Percentiles rank a stretch among this genome's conserved stretches.
These are phyloP conservation scores for Bursaphelenchus okinawaensis DNA, from an alignment of 2,888 invertebrate genomes.

Conservation along the genomic window DNA sequence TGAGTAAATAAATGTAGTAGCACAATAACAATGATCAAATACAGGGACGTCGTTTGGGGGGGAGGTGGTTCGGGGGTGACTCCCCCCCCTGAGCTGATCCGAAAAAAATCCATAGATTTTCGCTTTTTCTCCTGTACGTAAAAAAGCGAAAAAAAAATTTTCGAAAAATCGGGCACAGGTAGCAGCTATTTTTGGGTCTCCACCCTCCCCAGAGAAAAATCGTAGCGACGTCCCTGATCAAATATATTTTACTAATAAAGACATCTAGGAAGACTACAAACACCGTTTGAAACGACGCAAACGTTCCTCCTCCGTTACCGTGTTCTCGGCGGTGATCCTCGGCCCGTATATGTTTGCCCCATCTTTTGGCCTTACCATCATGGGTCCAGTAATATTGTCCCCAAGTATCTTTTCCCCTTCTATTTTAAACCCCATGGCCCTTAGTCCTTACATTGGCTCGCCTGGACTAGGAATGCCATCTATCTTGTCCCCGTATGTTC, in stretches of 20 bases:
- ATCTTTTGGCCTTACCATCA: slow-evolving; percentile 34
- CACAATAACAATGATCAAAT: too few species aligned
- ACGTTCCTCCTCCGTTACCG: neutral
- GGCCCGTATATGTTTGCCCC: slow-evolving; percentile 50
- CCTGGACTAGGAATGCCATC: slow-evolving; percentile 34
- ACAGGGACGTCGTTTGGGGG: too few species aligned
- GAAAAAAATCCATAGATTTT: too few species aligned
- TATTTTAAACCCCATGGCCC: slow-evolving; percentile 42
- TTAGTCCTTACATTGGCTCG: slow-evolving; percentile 31
- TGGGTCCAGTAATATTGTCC: slow-evolving; percentile 44
- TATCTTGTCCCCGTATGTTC: slow-evolving; percentile 23
- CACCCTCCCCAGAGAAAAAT: too few species aligned
- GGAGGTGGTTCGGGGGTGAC: too few species aligned
- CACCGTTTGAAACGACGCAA: neutral
- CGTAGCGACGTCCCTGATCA: too few species aligned
- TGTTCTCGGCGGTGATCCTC: slow-evolving; percentile 36
- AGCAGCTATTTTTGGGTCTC: too few species aligned
- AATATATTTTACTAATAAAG: neutral
- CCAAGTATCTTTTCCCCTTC: slow-evolving; percentile 51
- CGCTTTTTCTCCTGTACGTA: too few species aligned
- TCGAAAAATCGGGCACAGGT: too few species aligned
- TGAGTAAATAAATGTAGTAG: too few species aligned
- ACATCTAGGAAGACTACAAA: neutral
- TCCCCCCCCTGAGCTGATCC: too few species aligned
- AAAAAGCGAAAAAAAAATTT: too few species aligned